Evolutionary conservation across 2,797 vertebrate species (phyloP).

Genomic region (Poecilia velifera): DNA sequence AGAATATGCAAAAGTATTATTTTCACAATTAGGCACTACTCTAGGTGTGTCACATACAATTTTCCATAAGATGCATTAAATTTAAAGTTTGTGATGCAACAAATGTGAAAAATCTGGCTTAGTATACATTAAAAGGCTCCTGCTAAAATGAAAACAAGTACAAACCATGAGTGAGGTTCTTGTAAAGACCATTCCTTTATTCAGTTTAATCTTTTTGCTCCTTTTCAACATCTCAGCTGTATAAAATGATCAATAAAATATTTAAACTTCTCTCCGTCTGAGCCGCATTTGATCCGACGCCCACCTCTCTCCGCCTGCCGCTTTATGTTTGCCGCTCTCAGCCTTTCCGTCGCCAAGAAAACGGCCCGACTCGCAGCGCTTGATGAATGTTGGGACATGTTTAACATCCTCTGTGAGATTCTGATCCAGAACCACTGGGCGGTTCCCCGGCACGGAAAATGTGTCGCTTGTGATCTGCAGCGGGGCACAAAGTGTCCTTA

Average conservation of each 20-base stretch:
- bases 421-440: slow-evolving; percentile 45
- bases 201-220: slow-evolving; percentile 75
- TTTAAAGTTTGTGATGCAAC: neutral
- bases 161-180: slow-evolving; percentile 53
- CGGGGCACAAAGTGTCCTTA: slow-evolving; percentile 64
- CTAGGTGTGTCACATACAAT: neutral
- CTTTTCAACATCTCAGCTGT: slow-evolving; percentile 77
- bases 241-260: slow-evolving; percentile 84
- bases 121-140: neutral
- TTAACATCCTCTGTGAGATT: slow-evolving; percentile 61
- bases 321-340: slow-evolving; percentile 43
- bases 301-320: slow-evolving; percentile 43
- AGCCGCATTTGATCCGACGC: slow-evolving; percentile 75
- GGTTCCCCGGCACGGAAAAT: slow-evolving; percentile 52
- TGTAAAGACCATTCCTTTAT: slow-evolving; percentile 80
- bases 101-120: neutral
- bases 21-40: neutral
- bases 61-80: neutral
- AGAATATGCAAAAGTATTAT: neutral
- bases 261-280: slow-evolving; percentile 76
- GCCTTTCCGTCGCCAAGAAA: slow-evolving; percentile 29
- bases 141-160: slow-evolving; percentile 16
- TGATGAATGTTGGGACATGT: slow-evolving; percentile 56
- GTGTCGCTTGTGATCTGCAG: slow-evolving; percentile 68
- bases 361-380: slow-evolving; percentile 35